Evolutionary conservation across 2,113 vertebrate genomes (phyloP).

Genomic region (Podiceps cristatus): DNA sequence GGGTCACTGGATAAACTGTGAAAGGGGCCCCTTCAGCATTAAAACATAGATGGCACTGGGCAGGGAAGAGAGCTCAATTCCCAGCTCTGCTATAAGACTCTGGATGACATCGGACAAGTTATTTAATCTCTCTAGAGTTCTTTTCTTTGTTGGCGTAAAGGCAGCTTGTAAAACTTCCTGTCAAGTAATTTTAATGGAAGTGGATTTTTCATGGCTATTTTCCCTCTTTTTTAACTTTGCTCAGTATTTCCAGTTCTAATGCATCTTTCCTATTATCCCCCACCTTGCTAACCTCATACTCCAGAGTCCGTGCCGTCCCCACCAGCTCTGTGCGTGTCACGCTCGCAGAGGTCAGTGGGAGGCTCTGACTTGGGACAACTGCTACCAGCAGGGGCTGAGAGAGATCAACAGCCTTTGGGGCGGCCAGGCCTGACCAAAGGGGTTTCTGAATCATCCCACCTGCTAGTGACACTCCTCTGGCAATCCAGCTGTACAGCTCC

Average conservation of each 20-base stretch:
- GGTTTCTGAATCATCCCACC: background rate
- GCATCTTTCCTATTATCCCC: background rate
- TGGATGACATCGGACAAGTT: background rate
- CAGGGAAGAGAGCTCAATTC: background rate
- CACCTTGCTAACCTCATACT: background rate
- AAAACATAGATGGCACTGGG: background rate
- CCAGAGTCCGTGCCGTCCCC: fast-evolving
- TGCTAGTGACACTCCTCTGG: background rate
- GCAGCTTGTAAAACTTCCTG: constrained; percentile 6
- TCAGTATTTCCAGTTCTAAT: background rate
- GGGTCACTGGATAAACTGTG: constrained; percentile 17
- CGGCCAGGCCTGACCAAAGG: background rate
- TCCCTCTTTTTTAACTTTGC: background rate
- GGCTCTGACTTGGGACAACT: background rate
- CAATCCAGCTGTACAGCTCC: background rate
- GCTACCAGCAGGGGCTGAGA: background rate
- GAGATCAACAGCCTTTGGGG: background rate
- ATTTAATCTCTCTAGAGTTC: background rate
- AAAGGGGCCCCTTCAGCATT: background rate
- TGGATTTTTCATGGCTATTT: background rate
- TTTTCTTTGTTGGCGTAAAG: background rate
- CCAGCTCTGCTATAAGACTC: constrained; percentile 12
- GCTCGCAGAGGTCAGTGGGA: background rate
- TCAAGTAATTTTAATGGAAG: background rate
- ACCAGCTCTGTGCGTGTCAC: background rate